These are phyloP conservation scores for Diuraphis noxia DNA, from an alignment of 1,140 invertebrate species.

Conservation along the genomic window DNA sequence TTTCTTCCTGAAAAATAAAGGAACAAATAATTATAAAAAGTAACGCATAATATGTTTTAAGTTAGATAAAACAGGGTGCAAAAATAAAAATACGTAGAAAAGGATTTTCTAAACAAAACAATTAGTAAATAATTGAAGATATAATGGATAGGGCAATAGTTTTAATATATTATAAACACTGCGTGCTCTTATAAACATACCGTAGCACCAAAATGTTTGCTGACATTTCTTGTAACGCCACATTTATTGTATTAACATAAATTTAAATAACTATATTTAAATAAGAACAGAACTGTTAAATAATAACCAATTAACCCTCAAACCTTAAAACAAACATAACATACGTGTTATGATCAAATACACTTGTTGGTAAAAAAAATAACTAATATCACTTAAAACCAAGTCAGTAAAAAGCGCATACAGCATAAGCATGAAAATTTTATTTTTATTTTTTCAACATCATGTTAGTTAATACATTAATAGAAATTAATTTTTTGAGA, in stretches of 20 bases:
- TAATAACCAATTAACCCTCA: slow-evolving; percentile 18
- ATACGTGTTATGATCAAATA: background rate
- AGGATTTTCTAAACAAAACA: slow-evolving; percentile 19
- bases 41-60: background rate
- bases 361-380: background rate
- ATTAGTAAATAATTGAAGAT: slow-evolving; percentile 11
- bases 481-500: background rate
- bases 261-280: slow-evolving; percentile 20
- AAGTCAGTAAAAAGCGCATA: slow-evolving; percentile 16
- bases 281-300: slow-evolving; percentile 33
- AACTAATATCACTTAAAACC: background rate
- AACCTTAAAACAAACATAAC: slow-evolving; percentile 11
- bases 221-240: slow-evolving; percentile 45
- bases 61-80: slow-evolving; percentile 10
- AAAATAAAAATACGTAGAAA: background rate
- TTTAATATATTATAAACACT: slow-evolving; percentile 36
- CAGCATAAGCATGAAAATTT: slow-evolving; percentile 20
- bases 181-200: slow-evolving; percentile 48
- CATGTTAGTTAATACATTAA: background rate
- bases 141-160: slow-evolving; percentile 30
- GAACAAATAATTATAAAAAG: slow-evolving; percentile 56
- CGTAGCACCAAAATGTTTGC: slow-evolving; percentile 49
- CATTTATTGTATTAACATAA: slow-evolving; percentile 24
- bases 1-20: slow-evolving; percentile 90
- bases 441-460: background rate